Evolutionary conservation across 1,140 invertebrate genomes (phyloP).

Genomic region (Dolichoris vasculosae): DNA sequence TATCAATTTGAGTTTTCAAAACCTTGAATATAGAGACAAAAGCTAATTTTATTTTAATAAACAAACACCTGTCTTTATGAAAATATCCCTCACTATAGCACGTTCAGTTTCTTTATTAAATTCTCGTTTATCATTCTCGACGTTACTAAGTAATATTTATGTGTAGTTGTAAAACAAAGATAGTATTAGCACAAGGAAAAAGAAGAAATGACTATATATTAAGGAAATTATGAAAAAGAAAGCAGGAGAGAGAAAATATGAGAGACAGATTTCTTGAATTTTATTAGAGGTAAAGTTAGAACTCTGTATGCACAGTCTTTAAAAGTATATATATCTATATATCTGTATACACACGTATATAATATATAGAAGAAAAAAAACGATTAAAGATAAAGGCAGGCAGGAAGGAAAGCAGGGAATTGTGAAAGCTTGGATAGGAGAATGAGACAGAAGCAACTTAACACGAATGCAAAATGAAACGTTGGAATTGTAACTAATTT

Average conservation of each 20-base stretch:
- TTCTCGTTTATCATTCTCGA: background rate
- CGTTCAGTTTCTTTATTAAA: conserved; percentile 49
- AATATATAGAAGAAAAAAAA: background rate
- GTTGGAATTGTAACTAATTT: conserved; percentile 69
- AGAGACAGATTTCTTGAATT: conserved; percentile 37
- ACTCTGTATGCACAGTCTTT: background rate
- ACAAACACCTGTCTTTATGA: background rate
- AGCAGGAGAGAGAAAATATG: too few species aligned
- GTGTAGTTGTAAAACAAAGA: background rate
- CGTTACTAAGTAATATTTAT: background rate
- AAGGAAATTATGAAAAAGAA: conserved; percentile 25
- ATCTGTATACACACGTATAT: background rate
- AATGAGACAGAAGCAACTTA: conserved; percentile 62
- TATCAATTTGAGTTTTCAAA: too few species aligned
- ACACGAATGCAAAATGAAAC: conserved; percentile 70
- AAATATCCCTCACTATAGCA: conserved; percentile 33
- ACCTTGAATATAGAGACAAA: too few species aligned
- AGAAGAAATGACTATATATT: conserved; percentile 16
- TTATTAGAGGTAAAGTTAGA: conserved; percentile 4
- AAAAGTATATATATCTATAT: too few species aligned
- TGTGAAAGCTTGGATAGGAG: conserved; percentile 39
- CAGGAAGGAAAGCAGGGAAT: conserved; percentile 58
- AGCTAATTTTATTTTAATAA: too few species aligned
- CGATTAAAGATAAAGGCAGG: conserved; percentile 26
- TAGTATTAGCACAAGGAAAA: background rate